phyloP scores from a whole-genome alignment of 2,797 vertebrate species.

The Sebastes matsubarae region DNA sequence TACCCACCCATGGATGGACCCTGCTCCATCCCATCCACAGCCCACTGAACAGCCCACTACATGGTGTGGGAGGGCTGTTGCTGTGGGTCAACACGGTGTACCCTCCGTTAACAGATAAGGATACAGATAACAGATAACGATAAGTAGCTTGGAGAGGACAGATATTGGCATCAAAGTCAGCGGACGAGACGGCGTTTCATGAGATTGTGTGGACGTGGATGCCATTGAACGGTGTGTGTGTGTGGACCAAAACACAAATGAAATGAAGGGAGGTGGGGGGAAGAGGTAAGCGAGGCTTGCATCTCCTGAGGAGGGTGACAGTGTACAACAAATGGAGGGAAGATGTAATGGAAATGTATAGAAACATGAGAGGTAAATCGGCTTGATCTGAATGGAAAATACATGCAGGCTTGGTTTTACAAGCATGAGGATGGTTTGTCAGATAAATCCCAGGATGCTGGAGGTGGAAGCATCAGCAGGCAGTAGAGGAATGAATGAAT shows the following conservation, averaged over 20 bases:
- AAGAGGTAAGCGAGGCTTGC: not conserved
- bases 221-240: not conserved
- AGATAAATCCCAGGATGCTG: not conserved
- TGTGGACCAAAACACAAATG: constrained; percentile 12
- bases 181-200: constrained; percentile 16
- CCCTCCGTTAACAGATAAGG: constrained; percentile 60
- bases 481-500: constrained; percentile 12
- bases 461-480: not conserved
- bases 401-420: not conserved
- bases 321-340: not conserved
- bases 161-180: constrained; percentile 52
- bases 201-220: constrained; percentile 5
- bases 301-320: not conserved
- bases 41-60: not conserved
- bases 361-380: not conserved
- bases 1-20: constrained; percentile 48
- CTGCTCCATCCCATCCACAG: constrained; percentile 36
- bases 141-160: constrained; percentile 63
- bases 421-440: not conserved
- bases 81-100: constrained; percentile 24
- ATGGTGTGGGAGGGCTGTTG: constrained; percentile 31
- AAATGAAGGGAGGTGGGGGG: not conserved
- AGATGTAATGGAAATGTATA: not conserved
- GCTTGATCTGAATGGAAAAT: not conserved
- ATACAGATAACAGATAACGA: not conserved